Base-by-base conservation (phyloP, 2,888 invertebrate genomes). In the Calliopum simillimum region DNA sequence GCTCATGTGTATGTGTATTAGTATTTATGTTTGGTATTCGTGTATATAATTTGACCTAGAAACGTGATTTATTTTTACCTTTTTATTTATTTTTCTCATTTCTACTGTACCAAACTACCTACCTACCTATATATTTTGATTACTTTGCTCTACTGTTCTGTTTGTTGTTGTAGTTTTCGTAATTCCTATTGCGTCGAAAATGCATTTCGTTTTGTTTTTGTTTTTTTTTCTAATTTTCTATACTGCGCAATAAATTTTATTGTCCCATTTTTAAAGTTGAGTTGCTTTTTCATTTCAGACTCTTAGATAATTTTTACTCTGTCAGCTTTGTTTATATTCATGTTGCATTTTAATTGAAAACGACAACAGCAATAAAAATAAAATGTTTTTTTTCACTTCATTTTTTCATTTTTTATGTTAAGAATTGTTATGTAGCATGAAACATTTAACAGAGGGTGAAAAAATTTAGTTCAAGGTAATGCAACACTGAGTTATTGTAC, bases 31-130 rank as follows among this genome's bases (percentile, higher is more conserved):
- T 59, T 73, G 62, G 47, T 77, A 79, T 71, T 79, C 74, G 76
- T 78, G 80, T 79, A 75, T 75, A 74, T 75, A 76, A 77, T 79
- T 80, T 82, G 81, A 81, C 80, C 82, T 70, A 82, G 77, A 81
- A 69, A 71, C 79, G 75, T 73, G 74, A 78, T 76, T 78, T 81
- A 77, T 80, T 78, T 79, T 76, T 77, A 75, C 71, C 68, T 71
- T 69, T 43, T n/a, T 55, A 47, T 68, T 21, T 74, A 78, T 76
- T 79, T 74, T 76, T 68, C 46, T 21, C 41, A 43, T 21, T 5
- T 64, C 41, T 64, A n/a, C n/a, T n/a, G n/a, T n/a, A n/a, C n/a
- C n/a, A n/a, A n/a, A n/a, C n/a, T n/a, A n/a, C n/a, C n/a, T n/a
- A n/a, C n/a, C n/a, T n/a, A 61, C 56, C 33, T 63, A 55, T 69